Base-by-base conservation (phyloP, 1,140 invertebrate genomes). In the Parasteatoda tepidariorum region DNA sequence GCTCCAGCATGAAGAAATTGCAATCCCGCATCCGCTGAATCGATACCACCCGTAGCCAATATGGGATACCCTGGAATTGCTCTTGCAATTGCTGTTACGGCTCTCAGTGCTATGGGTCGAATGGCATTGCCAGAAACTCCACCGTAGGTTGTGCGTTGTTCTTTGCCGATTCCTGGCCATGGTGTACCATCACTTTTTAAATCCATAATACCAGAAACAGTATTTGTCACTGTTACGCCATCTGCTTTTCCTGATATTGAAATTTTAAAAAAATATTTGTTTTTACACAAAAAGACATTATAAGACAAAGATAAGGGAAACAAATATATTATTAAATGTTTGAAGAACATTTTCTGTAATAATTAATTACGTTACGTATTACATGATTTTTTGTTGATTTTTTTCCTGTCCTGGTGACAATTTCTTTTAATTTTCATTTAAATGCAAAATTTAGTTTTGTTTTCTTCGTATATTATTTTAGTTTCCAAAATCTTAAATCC, bases 171-270 rank as follows among this genome's bases (percentile, higher is more conserved):
- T 48, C 92, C 92, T 6, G 98, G 98, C 98, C 98, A 99, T 0
- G 98, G 93, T 0, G 90, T 92, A 0, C 92, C 95, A 88, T 97
- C 92, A 2, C 92, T 90, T 86, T 92, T 93, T 0, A 99, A 86
- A 9, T 93, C 92, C 97, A 99, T 99, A 61, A 99, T 89, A 1
- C 96, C 96, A 59, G 91, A 96, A 0, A 99, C 95, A 0, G 98
- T 99, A 89, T 99, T 99, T 54, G 98, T 99, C 0, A 97, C 97
- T 0, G 98, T 97, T 0, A 99, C 97, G 22, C 98, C 98, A 88
- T 94, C 92, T 15, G 98, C 98, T 48, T 94, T 93, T 70, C 97
- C 95, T 95, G 76, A 3, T 11, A n/a, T 22, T n/a, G n/a, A 48
- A 48, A 48, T 9, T 9, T 18, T 26, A n/a, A 41, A 33, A 54